Evolutionary conservation across 2,888 invertebrate species (phyloP).

Genomic region (Hirtodrosophila trivittata): DNA sequence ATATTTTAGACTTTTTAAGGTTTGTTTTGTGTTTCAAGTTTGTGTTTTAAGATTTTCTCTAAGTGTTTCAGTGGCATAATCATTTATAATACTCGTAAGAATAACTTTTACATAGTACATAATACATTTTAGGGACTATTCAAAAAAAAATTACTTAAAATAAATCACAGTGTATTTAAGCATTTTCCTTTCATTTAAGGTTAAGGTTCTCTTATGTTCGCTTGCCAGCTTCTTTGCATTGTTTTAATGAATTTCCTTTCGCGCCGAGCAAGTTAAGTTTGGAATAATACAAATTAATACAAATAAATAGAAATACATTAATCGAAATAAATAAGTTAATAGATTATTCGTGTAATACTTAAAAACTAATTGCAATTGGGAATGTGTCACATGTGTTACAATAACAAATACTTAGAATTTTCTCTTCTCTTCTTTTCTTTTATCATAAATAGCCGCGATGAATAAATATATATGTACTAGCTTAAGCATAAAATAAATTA

Average conservation of each 20-base stretch:
- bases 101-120: conserved; percentile 6
- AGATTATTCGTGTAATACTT: conserved; percentile 4
- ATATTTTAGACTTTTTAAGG: not conserved
- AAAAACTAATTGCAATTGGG: conserved; percentile 16
- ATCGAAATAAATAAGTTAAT: not conserved
- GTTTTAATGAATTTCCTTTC: not conserved
- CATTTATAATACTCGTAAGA: conserved; percentile 19
- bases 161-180: conserved; percentile 76
- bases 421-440: not conserved
- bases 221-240: not conserved
- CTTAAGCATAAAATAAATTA: conserved; percentile 12
- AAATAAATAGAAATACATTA: conserved; percentile 21
- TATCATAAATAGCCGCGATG: conserved; percentile 17
- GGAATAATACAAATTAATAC: conserved; percentile 6
- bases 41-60: conserved; percentile 4
- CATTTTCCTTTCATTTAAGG: conserved; percentile 54
- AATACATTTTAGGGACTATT: conserved; percentile 47
- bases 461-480: conserved; percentile 33
- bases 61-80: conserved; percentile 21
- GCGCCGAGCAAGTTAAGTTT: not conserved
- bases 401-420: conserved; percentile 33
- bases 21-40: not conserved
- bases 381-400: conserved; percentile 11
- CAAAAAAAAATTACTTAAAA: conserved; percentile 76
- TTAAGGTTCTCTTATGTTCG: conserved; percentile 11